Conservation (phyloP, 92 coral and sea anemone genomes). For the Phenganax marumi region DNA sequence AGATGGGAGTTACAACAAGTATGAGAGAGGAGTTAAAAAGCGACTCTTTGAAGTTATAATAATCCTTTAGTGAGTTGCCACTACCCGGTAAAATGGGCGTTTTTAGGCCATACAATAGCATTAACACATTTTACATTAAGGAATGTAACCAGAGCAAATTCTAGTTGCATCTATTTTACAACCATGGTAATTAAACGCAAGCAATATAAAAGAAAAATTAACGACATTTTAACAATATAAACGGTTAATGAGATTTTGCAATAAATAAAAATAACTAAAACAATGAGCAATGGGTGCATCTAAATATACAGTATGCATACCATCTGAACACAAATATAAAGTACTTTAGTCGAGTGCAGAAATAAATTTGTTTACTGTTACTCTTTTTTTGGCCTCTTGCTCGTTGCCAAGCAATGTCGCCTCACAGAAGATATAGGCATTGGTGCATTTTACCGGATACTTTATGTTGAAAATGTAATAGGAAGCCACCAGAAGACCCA, state of each 20-base stretch:
- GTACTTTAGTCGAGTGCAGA: not conserved
- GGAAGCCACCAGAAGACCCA: slow-evolving; percentile 33
- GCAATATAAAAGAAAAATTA: not conserved
- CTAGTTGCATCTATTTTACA: not conserved
- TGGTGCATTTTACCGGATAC: not conserved
- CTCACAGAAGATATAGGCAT: slow-evolving; percentile 35
- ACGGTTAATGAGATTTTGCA: not conserved
- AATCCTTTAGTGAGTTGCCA: too few relatives aligned
- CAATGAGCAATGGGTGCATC: not conserved
- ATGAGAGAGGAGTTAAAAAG: too few relatives aligned
- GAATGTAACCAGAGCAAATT: not conserved
- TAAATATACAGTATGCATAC: too few relatives aligned
- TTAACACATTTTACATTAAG: not conserved
- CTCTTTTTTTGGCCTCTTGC: slow-evolving; percentile 20
- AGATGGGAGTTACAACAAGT: too few relatives aligned
- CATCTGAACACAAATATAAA: not conserved
- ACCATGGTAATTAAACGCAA: not conserved
- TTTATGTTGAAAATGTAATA: slow-evolving; percentile 25
- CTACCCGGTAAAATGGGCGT: too few relatives aligned
- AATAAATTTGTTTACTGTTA: not conserved
- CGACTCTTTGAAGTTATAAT: too few relatives aligned
- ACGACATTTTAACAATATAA: not conserved
- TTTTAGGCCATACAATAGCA: not conserved
- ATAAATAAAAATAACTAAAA: not conserved
- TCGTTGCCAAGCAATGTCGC: not conserved